These are phyloP conservation scores for Helobdella robusta DNA, from an alignment of 2,888 invertebrate species.

Conservation along the genomic window DNA sequence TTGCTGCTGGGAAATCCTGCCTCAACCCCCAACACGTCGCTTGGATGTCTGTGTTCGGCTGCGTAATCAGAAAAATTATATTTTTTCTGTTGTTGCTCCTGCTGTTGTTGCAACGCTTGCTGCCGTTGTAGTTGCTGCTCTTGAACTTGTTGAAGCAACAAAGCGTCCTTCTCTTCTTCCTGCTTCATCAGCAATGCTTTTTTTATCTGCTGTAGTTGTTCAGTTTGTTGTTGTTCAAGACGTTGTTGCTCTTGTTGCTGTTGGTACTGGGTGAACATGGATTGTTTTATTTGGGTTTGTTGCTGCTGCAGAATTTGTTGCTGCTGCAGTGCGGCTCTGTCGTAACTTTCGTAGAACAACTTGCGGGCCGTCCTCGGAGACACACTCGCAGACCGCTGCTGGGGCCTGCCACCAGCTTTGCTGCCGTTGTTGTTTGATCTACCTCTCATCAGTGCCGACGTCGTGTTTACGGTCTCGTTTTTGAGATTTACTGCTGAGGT, in stretches of 20 bases:
- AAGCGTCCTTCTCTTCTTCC: background rate
- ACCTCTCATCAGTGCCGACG: background rate
- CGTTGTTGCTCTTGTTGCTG: background rate
- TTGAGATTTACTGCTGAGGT: too few species aligned
- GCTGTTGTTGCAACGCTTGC: background rate
- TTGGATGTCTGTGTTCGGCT: constrained; percentile 1
- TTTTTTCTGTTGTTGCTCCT: constrained; percentile 11
- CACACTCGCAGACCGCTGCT: constrained; percentile 28
- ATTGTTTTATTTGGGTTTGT: too few species aligned
- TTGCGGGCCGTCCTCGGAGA: constrained; percentile 31
- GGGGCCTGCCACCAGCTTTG: background rate
- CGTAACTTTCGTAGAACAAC: constrained; percentile 33
- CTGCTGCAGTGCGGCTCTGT: background rate
- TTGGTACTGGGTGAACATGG: constrained; percentile 1
- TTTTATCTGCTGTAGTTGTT: background rate
- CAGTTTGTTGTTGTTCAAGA: background rate
- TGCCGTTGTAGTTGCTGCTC: background rate
- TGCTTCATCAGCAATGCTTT: too few species aligned
- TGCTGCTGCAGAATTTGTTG: background rate
- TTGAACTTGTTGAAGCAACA: background rate
- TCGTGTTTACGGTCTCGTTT: too few species aligned
- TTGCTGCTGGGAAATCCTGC: constrained; percentile 1
- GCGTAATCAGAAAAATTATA: constrained; percentile 7
- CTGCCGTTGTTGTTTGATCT: background rate
- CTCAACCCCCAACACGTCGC: constrained; percentile 7